phyloP scores from a whole-genome alignment of 2,888 invertebrate genomes.

The Syritta pipiens region DNA sequence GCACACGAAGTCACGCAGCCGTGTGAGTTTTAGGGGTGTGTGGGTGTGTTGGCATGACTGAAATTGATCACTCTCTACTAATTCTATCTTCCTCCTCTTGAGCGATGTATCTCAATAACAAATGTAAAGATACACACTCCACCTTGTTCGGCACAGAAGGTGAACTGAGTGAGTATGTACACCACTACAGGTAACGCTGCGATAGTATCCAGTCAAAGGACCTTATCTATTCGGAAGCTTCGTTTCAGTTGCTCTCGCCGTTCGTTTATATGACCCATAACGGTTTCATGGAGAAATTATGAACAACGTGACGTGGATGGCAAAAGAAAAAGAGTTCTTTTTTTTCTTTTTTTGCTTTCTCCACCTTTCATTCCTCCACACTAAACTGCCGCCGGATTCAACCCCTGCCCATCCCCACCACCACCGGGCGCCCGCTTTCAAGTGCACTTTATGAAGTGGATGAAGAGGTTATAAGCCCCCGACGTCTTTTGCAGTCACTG shows the following conservation, averaged over 20 bases:
- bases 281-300: constrained; percentile 68
- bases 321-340: constrained; percentile 32
- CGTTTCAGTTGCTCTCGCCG: constrained; percentile 47
- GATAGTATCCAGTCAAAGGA: constrained; percentile 47
- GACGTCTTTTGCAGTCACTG: constrained; percentile 66
- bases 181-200: constrained; percentile 33
- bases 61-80: constrained; percentile 66
- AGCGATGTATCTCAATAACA: constrained; percentile 63
- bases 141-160: constrained; percentile 1
- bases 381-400: constrained; percentile 15
- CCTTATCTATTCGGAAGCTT: constrained; percentile 62
- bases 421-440: too few species aligned
- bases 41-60: constrained; percentile 39
- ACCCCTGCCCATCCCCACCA: too few species aligned
- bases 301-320: constrained; percentile 66
- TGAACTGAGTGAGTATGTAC: background rate
- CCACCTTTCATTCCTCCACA: constrained; percentile 12
- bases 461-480: constrained; percentile 67
- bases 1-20: constrained; percentile 7
- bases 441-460: constrained; percentile 69
- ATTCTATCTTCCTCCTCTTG: constrained; percentile 58
- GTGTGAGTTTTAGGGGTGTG: background rate
- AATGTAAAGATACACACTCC: constrained; percentile 28
- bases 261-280: constrained; percentile 58
- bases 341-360: background rate